Base-by-base conservation (phyloP, 2,113 vertebrate species). In the Diglossa brunneiventris region DNA sequence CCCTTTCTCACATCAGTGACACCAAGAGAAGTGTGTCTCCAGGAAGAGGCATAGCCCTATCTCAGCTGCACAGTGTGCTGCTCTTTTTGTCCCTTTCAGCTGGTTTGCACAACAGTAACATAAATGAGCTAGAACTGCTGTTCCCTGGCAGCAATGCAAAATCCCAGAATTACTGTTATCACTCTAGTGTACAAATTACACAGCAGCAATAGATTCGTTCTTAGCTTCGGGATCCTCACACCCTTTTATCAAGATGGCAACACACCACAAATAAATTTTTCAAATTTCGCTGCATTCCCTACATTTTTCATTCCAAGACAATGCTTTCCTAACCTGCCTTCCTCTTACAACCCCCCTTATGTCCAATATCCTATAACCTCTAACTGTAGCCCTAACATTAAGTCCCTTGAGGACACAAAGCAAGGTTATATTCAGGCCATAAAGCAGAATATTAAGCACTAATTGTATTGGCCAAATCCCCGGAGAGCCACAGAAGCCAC, bases 101-200 rank as follows among this genome's bases (percentile, higher is more conserved):
- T 55, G 33, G 31, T 16, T 68, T 58, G 37, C 39, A 33, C 14
- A 69, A n/a, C 5, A 18, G 8, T 10, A 63, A 64, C 30, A 31
- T 10, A 67, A 47, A 67, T 7, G 61, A 62, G 24, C n/a, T 31
- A 21, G 5, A 52, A 35, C 0, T 0, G 55, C 83, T 15, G 31
- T 27, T 14, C 72, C 46, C 37, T 7, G 15, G 37, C 35, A 80
- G 46, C 9, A 41, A 55, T 0, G 0, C 15, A 33, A 73, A 59
- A 39, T 13, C 39, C 55, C 46, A 14, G 4, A 35, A 35, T 7
- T 81, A 44, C 1, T 23, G 2, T 33, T 14, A 41, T 7, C 46
- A 3, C 7, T 70, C 52, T 10, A 21, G 69, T 0, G 0, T 21
- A 18, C 27, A 72, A 70, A 78, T 70, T 30, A 33, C 81, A 20